phyloP scores from a whole-genome alignment of 2,797 vertebrate species.

The Amphiprion clarkii region DNA sequence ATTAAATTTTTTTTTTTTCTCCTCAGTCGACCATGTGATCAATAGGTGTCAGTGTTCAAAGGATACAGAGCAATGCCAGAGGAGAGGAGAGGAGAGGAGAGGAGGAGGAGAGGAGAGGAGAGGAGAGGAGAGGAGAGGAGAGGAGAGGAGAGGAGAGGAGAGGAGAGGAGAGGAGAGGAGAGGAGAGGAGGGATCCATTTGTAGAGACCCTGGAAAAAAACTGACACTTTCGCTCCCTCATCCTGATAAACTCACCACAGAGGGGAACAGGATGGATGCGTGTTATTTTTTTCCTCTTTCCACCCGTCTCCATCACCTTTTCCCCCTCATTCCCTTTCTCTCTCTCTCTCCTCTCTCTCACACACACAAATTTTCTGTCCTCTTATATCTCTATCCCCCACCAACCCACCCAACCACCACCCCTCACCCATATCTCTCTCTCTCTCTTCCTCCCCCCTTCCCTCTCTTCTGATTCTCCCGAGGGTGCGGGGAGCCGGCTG shows the following conservation, averaged over 20 bases:
- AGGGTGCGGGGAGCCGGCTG: conserved; percentile 77
- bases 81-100: not conserved
- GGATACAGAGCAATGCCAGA: conserved; percentile 46
- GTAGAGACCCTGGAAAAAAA: conserved; percentile 47
- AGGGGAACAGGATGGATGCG: conserved; percentile 70
- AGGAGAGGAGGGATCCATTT: conserved; percentile 50
- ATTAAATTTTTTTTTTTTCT: conserved; percentile 54
- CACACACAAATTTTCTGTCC: conserved; percentile 42
- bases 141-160: conserved; percentile 6
- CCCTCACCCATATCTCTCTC: conserved; percentile 49
- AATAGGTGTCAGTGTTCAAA: conserved; percentile 77
- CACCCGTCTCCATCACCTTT: conserved; percentile 59
- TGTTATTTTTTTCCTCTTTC: conserved; percentile 61
- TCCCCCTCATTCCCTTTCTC: conserved; percentile 31
- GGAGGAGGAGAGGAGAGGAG: too few relatives aligned
- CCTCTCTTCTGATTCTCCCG: conserved; percentile 66
- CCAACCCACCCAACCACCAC: conserved; percentile 25
- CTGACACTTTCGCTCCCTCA: conserved; percentile 73
- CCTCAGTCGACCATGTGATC: conserved; percentile 68
- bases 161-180: conserved; percentile 9
- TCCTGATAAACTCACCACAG: conserved; percentile 73
- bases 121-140: conserved; percentile 7
- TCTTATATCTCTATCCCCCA: conserved; percentile 58
- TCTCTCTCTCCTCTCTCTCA: conserved; percentile 5
- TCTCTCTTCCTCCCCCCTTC: conserved; percentile 12